phyloP scores from a whole-genome alignment of 2,797 vertebrate genomes.

The Podargus strigoides region DNA sequence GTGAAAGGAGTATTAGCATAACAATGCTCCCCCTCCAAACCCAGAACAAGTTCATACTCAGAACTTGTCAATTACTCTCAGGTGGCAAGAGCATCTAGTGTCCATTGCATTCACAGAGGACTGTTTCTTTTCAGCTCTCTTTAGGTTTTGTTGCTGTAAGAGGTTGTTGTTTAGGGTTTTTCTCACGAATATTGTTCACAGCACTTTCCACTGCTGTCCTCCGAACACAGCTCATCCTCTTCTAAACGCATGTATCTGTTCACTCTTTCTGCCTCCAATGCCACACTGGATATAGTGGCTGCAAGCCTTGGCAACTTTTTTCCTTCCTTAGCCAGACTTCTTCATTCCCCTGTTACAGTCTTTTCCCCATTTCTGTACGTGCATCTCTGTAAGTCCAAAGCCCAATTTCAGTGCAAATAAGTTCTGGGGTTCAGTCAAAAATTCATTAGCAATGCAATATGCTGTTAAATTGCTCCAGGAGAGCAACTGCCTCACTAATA shows the following conservation, averaged over 20 bases:
- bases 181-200: background rate
- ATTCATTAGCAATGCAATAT: background rate
- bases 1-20: constrained; percentile 59
- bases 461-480: background rate
- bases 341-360: background rate
- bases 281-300: background rate
- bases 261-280: background rate
- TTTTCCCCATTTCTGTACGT: background rate
- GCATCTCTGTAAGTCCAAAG: background rate
- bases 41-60: constrained; percentile 35
- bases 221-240: constrained; percentile 3
- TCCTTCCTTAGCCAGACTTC: background rate
- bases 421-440: background rate
- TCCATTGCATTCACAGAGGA: background rate
- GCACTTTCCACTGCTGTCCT: background rate
- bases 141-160: constrained; percentile 46
- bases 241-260: background rate
- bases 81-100: constrained; percentile 37
- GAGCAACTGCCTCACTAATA: background rate
- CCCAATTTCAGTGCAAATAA: background rate
- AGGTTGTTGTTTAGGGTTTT: background rate
- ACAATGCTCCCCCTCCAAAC: constrained; percentile 52
- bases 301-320: background rate
- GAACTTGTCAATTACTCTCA: constrained; percentile 44
- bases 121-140: constrained; percentile 36